Evolutionary conservation across 2,888 invertebrate genomes (phyloP), one percentile per base, ranked within the genome.

Genomic region (Magallana nippona): DNA sequence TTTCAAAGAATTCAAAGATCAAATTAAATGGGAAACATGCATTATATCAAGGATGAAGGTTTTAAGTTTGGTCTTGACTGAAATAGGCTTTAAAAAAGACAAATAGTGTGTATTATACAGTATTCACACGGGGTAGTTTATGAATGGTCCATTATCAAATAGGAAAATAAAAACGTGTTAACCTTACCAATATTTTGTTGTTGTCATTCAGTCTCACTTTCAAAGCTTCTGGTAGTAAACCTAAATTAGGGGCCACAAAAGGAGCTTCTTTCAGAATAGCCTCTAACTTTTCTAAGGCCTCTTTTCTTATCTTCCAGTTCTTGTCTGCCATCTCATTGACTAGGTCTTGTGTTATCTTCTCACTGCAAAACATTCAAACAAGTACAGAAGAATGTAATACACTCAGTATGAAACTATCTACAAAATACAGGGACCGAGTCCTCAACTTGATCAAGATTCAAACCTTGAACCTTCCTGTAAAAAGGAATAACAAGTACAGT

Each of bases 271-370:
- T 95, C 58, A 98, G 95, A 71, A 98, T 96, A 0, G 95, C 95
- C 83, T 95, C 96, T 19, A 98, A 95, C 94, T 97, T 97, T 88
- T 96, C 96, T 27, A 97, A 93, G 0, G 96, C 97, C 94, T 97
- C 97, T 89, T 96, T 96, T 84, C 97, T 95, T 8, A 95, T 96
- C 95, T 98, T 98, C 98, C 98, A 99, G 94, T 93, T 93, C 89
- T 94, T 94, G 88, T 94, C 94, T 1, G 86, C 86, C 89, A 94
- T 84, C 78, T 98, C 97, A 10, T 95, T 96, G 2, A 98, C 94
- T 0, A 98, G 94, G 0, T 96, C 94, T 89, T 97, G 97, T 0
- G 97, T 98, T 87, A 98, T 96, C 90, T 97, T 96, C 3, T 96
- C 95, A 84, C 97, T 94, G 87, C 10, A 88, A 83, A 79, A 78